Base-by-base conservation (phyloP, 1,140 invertebrate species). In the Phymastichus coffea region DNA sequence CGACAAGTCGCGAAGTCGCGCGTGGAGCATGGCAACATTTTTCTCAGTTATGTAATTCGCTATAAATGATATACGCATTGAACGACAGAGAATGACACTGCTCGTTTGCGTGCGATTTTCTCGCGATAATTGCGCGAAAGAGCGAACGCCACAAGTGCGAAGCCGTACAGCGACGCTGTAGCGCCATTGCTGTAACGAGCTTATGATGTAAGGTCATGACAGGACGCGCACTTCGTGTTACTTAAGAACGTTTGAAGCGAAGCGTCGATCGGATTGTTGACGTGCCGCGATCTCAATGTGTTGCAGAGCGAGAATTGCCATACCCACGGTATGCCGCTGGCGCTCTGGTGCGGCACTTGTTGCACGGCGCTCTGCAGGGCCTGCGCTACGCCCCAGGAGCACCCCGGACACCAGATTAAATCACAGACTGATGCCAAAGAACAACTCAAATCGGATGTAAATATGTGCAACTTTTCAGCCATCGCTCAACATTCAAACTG, bases 271-370 rank as follows among this genome's bases (percentile, higher is more conserved):
- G n/a, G n/a, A n/a, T n/a, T n/a, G n/a, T n/a, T n/a, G n/a, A n/a
- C n/a, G n/a, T n/a, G n/a, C n/a, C n/a, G n/a, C n/a, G n/a, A n/a
- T n/a, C n/a, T n/a, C n/a, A n/a, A n/a, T n/a, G n/a, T n/a, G n/a
- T 73, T 72, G 20, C 66, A 80, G 78, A 79, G 78, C 46, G 87
- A 88, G 70, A 87, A 86, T 68, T 90, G 88, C 72, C 83, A 85
- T 67, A 84, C 84, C 47, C 88, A 90, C 72, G 86, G 84, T 40
- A 88, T 88, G 86, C 88, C 88, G 19, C 73, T 86, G 57, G 84
- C 86, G 25, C 75, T 87, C 15, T 91, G 88, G 88, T 91, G 88
- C 71, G 82, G 83, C 53, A 85, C 81, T n/a, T 91, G 88, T 70
- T 82, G 82, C 44, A 76, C 76, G 19, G 75, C 83, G 20, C 76